phyloP scores from a whole-genome alignment of 2,888 invertebrate genomes.

The Strigamia maritima region DNA sequence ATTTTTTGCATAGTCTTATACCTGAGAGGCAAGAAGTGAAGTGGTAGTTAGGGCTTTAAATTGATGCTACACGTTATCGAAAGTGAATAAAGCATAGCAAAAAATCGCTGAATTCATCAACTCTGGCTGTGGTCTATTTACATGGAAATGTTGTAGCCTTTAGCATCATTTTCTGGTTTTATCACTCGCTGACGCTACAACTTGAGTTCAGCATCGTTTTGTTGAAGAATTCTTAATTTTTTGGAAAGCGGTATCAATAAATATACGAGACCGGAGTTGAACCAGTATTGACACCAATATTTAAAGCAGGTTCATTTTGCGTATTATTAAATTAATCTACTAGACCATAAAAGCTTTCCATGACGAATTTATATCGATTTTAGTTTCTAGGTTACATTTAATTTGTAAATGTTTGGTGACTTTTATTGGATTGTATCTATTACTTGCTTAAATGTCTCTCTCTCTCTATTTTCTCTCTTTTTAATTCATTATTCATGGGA shows the following conservation, averaged over 20 bases:
- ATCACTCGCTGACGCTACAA: slow-evolving; percentile 12
- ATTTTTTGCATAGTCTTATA: not conserved
- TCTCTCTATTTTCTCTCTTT: too few relatives aligned
- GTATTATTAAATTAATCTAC: not conserved
- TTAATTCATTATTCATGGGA: too few relatives aligned
- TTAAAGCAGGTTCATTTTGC: not conserved
- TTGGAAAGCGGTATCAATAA: not conserved
- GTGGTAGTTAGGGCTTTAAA: slow-evolving; percentile 1
- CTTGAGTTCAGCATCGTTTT: not conserved
- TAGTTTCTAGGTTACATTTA: not conserved
- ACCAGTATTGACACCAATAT: not conserved
- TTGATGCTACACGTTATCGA: slow-evolving; percentile 11
- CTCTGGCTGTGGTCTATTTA: not conserved
- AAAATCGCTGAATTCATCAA: slow-evolving; percentile 20
- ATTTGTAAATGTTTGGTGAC: not conserved
- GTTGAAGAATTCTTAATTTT: not conserved
- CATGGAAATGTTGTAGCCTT: slow-evolving; percentile 23
- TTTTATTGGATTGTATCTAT: not conserved
- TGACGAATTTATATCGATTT: not conserved
- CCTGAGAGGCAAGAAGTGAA: not conserved
- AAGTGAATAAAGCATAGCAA: slow-evolving; percentile 10
- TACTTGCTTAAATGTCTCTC: not conserved
- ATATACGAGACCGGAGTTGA: not conserved
- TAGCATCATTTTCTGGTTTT: not conserved
- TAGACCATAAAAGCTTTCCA: not conserved